Conservation (phyloP, 35 echinoderm and acorn worm species). For the Apostichopus californicus region DNA sequence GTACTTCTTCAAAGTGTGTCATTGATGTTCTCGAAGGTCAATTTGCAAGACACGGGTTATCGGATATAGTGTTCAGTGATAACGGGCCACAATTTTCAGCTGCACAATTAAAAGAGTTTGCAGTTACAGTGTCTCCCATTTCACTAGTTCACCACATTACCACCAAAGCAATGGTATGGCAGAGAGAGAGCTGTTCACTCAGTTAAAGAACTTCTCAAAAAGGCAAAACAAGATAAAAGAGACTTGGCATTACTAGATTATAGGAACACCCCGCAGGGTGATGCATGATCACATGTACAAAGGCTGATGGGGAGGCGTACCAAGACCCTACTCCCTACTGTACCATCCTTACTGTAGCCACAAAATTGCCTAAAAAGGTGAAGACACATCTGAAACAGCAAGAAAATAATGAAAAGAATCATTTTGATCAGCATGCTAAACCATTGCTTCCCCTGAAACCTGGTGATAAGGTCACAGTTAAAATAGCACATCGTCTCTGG, state of each 20-base stretch:
- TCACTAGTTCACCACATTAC: constrained; percentile 2
- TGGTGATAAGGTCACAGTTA: background rate
- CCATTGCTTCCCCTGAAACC: background rate
- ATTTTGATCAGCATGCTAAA: constrained; percentile 4
- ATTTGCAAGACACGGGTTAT: constrained; percentile 44
- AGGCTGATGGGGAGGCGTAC: constrained; percentile 31
- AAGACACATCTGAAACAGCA: background rate
- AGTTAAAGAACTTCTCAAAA: constrained; percentile 40
- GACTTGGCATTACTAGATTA: constrained; percentile 23
- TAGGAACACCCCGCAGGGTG: constrained; percentile 62
- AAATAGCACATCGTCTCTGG: background rate
- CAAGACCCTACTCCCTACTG: background rate
- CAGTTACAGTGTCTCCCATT: background rate
- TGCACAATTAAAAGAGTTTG: constrained; percentile 13
- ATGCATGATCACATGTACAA: background rate
- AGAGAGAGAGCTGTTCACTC: constrained; percentile 19
- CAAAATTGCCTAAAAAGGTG: background rate
- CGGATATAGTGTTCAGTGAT: constrained; percentile 17
- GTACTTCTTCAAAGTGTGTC: background rate
- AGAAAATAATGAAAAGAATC: background rate
- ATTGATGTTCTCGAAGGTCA: constrained; percentile 5
- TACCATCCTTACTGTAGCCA: background rate
- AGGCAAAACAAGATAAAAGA: constrained; percentile 12
- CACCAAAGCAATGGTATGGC: constrained; percentile 37
- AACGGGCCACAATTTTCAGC: constrained; percentile 30